Evolutionary conservation across 2,888 invertebrate genomes (phyloP).

Genomic region (Metellina segmentata): DNA sequence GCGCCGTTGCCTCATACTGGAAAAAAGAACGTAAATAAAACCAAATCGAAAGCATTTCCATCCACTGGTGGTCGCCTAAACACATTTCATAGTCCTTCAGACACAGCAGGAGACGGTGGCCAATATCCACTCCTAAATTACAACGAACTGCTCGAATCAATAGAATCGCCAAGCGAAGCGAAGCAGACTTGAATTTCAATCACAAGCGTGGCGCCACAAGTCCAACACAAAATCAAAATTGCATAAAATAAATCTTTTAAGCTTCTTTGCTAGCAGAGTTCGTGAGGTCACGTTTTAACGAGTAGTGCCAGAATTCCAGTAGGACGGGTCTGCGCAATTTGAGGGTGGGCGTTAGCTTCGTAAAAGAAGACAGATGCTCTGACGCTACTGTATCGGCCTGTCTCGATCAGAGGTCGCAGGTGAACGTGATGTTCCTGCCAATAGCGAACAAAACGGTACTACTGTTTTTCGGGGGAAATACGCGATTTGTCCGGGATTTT

Average conservation of each 20-base stretch:
- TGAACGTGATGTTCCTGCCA: not conserved
- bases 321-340: slow-evolving; percentile 22
- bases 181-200: not conserved
- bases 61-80: not conserved
- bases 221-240: not conserved
- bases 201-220: not conserved
- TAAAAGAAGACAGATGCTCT: slow-evolving; percentile 12
- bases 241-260: slow-evolving; percentile 21
- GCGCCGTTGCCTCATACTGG: no score
- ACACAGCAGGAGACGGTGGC: not conserved
- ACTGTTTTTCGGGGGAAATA: no score
- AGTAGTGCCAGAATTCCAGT: slow-evolving; percentile 35
- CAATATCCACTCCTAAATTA: not conserved
- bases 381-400: slow-evolving; percentile 42
- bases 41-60: not conserved
- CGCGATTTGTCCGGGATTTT: not conserved
- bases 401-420: not conserved
- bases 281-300: slow-evolving; percentile 25
- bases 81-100: not conserved
- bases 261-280: not conserved
- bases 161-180: not conserved
- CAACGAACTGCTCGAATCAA: not conserved
- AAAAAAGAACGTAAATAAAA: no score
- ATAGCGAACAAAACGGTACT: not conserved
- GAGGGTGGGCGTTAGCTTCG: slow-evolving; percentile 27